Conservation (phyloP, 2,888 invertebrate genomes). For the Blastobasis adustella region DNA sequence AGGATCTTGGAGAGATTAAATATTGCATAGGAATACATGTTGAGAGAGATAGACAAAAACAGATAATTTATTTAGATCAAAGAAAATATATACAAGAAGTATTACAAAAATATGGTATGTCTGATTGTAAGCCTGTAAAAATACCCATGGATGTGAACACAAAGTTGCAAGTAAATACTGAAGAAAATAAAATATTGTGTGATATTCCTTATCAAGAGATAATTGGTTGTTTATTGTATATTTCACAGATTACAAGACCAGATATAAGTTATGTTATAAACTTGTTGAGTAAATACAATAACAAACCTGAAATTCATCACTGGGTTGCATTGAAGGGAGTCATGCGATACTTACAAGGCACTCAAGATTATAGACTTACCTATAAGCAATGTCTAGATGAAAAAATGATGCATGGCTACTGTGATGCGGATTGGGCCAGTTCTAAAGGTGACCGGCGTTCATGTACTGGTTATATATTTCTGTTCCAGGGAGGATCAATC, state of each 20-base stretch:
- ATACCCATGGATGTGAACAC: constrained; percentile 11
- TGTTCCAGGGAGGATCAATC: constrained; percentile 22
- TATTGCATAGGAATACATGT: constrained; percentile 14
- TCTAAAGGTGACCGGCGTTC: constrained; percentile 14
- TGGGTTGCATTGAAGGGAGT: constrained; percentile 14
- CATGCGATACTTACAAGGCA: constrained; percentile 18
- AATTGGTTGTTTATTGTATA: too few relatives aligned
- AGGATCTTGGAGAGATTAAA: constrained; percentile 14
- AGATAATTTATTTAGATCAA: constrained; percentile 6
- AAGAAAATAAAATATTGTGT: constrained; percentile 3
- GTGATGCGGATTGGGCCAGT: constrained; percentile 23
- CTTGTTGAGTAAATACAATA: constrained; percentile 17
- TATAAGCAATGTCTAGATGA: constrained; percentile 8
- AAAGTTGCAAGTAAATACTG: constrained; percentile 6
- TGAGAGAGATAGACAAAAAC: background rate
- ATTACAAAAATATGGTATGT: constrained; percentile 11
- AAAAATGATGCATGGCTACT: constrained; percentile 10
- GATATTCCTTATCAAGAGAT: constrained; percentile 12
- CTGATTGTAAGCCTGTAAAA: constrained; percentile 9
- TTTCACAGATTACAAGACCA: constrained; percentile 17
- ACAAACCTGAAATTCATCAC: constrained; percentile 14
- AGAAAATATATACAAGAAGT: constrained; percentile 7
- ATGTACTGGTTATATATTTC: constrained; percentile 20
- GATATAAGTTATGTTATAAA: constrained; percentile 20
- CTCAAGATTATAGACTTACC: constrained; percentile 9